A percentile compares a stretch with the other conserved stretches of the same genome.
Conservation (phyloP, 2,888 invertebrate species). For the Eupithecia subfuscata region DNA sequence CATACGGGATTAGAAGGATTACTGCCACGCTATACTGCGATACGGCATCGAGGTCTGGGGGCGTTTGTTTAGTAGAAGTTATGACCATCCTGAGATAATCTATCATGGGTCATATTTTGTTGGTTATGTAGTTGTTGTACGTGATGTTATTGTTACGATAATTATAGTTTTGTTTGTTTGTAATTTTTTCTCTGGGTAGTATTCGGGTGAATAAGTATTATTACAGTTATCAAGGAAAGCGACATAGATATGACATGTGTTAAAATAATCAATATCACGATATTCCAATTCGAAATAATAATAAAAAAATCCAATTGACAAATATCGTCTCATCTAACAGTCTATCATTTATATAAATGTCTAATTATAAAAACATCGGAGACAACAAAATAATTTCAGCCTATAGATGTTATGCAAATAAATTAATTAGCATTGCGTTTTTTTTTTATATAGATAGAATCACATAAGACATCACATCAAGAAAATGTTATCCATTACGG, state of each 20-base stretch:
- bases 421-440: no score
- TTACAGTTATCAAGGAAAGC: background rate
- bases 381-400: no score
- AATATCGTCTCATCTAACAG: no score
- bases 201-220: background rate
- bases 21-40: constrained; percentile 18
- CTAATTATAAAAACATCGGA: no score
- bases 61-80: constrained; percentile 16
- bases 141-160: background rate
- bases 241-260: background rate
- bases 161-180: background rate
- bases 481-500: no score
- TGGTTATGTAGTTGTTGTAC: background rate
- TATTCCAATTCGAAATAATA: background rate
- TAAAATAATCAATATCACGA: background rate
- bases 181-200: background rate
- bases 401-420: no score
- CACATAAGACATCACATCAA: no score
- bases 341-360: no score
- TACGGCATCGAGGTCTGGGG: constrained; percentile 10
- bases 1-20: constrained; percentile 36
- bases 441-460: no score
- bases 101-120: background rate
- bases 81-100: constrained; percentile 16
- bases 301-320: no score